phyloP scores from a whole-genome alignment of 2,113 vertebrate species.

The Carlito syrichta region DNA sequence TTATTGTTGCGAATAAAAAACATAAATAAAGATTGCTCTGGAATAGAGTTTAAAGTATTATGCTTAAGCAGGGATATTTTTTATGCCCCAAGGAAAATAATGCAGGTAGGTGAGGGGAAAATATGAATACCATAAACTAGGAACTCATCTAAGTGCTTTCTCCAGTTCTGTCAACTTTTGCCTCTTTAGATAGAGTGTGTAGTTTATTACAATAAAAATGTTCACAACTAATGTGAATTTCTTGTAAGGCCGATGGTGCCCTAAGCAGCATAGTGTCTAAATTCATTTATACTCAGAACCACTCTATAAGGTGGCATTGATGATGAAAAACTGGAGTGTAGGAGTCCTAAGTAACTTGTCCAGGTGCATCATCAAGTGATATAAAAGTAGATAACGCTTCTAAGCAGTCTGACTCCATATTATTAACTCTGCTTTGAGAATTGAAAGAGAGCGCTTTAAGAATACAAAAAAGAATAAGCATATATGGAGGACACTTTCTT shows the following conservation, averaged over 20 bases:
- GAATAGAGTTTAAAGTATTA: not conserved
- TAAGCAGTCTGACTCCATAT: not conserved
- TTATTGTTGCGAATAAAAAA: not conserved
- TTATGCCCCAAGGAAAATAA: not conserved
- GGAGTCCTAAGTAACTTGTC: not conserved
- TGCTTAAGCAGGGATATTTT: not conserved
- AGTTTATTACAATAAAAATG: too few relatives aligned
- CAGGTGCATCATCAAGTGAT: not conserved
- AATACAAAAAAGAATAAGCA: not conserved
- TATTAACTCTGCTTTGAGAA: not conserved
- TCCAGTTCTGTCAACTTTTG: not conserved
- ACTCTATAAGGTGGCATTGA: not conserved
- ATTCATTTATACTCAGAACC: not conserved
- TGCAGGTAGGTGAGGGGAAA: not conserved
- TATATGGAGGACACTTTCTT: not conserved
- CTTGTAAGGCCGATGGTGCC: not conserved
- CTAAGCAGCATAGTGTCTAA: not conserved
- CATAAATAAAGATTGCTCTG: not conserved
- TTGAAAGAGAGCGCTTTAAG: not conserved
- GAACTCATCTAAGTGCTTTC: not conserved
- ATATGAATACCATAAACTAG: not conserved
- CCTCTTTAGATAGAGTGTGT: too few relatives aligned
- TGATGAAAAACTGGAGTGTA: not conserved
- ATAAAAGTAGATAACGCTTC: fast-evolving
- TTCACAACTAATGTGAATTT: not conserved